These are phyloP conservation scores for Ia io DNA, from an alignment of 2,113 vertebrate species.

Conservation along the genomic window DNA sequence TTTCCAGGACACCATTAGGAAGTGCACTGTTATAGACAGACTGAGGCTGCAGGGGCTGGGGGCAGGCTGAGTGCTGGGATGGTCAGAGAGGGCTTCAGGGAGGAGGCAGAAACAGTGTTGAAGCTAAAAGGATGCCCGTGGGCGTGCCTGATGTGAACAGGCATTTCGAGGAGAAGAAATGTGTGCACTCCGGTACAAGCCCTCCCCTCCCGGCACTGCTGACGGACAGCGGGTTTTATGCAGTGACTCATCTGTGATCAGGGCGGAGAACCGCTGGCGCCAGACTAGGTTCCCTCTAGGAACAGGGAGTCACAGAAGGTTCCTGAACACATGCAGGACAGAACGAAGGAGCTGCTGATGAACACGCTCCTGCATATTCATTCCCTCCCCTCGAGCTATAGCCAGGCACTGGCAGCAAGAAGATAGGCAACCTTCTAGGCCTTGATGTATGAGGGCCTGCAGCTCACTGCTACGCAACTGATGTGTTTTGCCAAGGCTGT, in stretches of 20 bases:
- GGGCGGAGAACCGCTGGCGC: neutral
- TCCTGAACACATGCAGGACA: neutral
- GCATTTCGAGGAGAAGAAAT: neutral
- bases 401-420: neutral
- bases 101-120: neutral
- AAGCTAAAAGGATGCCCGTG: neutral
- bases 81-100: neutral
- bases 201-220: neutral
- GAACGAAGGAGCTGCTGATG: neutral
- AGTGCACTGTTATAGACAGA: neutral
- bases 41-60: neutral
- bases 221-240: neutral
- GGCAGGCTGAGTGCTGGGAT: too few species aligned
- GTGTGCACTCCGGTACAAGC: neutral
- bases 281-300: neutral
- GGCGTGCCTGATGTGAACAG: too few species aligned
- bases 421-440: neutral
- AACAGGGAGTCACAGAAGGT: neutral
- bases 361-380: neutral
- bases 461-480: neutral
- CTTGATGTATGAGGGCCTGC: neutral
- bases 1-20: neutral
- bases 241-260: neutral
- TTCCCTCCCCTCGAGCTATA: accelerated
- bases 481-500: neutral